Percentiles rank a stretch among this genome's conserved stretches.
phyloP scores from a whole-genome alignment of 2,888 invertebrate species.

The Drosophila lacicola region DNA sequence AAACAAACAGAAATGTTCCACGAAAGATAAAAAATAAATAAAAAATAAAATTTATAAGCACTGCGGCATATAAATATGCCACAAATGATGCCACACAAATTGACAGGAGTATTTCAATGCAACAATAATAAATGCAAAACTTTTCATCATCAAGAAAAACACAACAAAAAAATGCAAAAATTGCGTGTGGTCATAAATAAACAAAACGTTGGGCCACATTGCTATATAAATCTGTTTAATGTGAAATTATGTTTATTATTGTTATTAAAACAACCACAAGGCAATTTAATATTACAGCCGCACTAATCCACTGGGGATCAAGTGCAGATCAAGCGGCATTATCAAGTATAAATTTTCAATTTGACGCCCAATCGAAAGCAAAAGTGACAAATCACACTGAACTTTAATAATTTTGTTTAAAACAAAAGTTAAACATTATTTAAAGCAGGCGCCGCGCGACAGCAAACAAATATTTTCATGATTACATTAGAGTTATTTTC shows the following conservation, averaged over 20 bases:
- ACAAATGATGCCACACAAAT: slow-evolving; percentile 67
- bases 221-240: slow-evolving; percentile 66
- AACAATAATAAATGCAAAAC: slow-evolving; percentile 27
- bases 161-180: slow-evolving; percentile 5
- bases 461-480: slow-evolving; percentile 17
- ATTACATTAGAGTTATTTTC: slow-evolving; percentile 10
- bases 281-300: slow-evolving; percentile 79
- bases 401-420: slow-evolving; percentile 58
- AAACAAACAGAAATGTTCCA: not conserved
- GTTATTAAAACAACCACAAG: slow-evolving; percentile 76
- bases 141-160: slow-evolving; percentile 28
- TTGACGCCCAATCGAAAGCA: slow-evolving; percentile 51
- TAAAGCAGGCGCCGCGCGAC: slow-evolving; percentile 17
- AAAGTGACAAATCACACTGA: slow-evolving; percentile 70
- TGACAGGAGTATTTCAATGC: slow-evolving; percentile 47
- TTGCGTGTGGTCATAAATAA: slow-evolving; percentile 51
- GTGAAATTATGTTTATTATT: slow-evolving; percentile 80
- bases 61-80: slow-evolving; percentile 75
- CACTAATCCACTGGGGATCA: slow-evolving; percentile 82
- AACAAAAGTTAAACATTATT: slow-evolving; percentile 12
- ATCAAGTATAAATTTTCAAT: slow-evolving; percentile 76
- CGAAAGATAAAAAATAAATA: slow-evolving; percentile 6
- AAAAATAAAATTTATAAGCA: slow-evolving; percentile 67
- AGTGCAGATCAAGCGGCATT: slow-evolving; percentile 81
- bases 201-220: slow-evolving; percentile 27